Evolutionary conservation across 2,797 vertebrate genomes (phyloP).

Genomic region (Loriculus beryllinus): DNA sequence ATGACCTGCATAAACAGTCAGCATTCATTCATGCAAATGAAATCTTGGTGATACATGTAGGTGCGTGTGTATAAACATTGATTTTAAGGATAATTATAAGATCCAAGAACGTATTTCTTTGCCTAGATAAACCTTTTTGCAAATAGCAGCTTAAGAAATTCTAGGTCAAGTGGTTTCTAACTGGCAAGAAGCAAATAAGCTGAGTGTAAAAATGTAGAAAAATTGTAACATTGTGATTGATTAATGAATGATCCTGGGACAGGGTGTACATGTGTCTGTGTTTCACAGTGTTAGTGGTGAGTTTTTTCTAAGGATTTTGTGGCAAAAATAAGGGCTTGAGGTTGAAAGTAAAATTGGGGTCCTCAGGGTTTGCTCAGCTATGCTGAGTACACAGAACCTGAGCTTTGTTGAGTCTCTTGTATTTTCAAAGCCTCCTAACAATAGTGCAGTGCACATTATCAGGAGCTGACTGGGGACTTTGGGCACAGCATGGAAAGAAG

Average conservation of each 20-base stretch:
- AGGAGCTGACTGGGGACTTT: not conserved
- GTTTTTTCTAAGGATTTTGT: not conserved
- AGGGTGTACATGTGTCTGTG: not conserved
- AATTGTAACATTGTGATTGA: not conserved
- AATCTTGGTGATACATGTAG: not conserved
- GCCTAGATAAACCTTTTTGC: not conserved
- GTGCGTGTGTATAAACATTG: not conserved
- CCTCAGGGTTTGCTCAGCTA: not conserved
- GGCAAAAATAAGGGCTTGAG: not conserved
- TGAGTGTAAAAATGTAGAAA: not conserved
- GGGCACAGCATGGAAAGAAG: not conserved
- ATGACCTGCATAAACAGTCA: not conserved
- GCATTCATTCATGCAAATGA: not conserved
- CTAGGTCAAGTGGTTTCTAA: not conserved
- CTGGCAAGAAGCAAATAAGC: not conserved
- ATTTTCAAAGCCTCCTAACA: not conserved
- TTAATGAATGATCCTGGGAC: not conserved
- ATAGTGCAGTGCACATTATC: not conserved
- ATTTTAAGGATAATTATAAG: not conserved
- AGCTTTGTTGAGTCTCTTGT: not conserved
- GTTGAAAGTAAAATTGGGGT: not conserved
- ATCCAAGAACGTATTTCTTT: not conserved
- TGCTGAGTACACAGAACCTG: not conserved
- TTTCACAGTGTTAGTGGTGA: not conserved
- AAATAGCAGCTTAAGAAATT: not conserved